Evolutionary conservation across 2,888 invertebrate genomes (phyloP), one percentile per base, ranked within the genome.

Genomic region (Drosophila paramelanica): DNA sequence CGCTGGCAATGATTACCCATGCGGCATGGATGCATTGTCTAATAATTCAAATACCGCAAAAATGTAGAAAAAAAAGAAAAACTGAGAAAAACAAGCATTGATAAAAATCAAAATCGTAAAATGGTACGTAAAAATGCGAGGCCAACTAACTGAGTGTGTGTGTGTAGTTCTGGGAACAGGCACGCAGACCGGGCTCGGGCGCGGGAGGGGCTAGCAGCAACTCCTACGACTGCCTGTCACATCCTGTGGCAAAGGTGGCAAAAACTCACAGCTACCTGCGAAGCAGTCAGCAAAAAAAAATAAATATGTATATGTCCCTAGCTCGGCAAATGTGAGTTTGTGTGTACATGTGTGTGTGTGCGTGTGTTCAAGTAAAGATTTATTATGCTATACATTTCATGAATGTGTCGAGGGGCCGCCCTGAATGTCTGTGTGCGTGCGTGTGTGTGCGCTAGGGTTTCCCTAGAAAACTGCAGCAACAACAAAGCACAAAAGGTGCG

Each of bases 301-400:
- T 31, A 61, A 61, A 59, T 31, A 27, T n/a, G 7, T 45, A 74
- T 77, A 68, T 76, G 82, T 81, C 82, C 81, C 67, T 76, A 43
- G 61, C 27, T 23, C 23, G 4, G 23, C 20, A 41, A 27, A 25
- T 43, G 42, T 42, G 42, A 31, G 52, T 52, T 45, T 31, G 25
- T 38, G 42, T 42, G 38, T 36, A 3, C 3, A 23, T 3, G 51
- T 52, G 31, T 53, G 14, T 27, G 38, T 20, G 27, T 43, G 49
- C 53, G 46, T 79, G 72, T 52, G 77, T 73, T 64, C 75, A 67
- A 65, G 81, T 81, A 87, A 81, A 89, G 85, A 89, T 85, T 89
- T 87, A 89, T 85, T 88, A 84, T 84, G 86, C 83, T 88, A 86
- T 88, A 84, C 83, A 88, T 84, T 88, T 84, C 88, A 88, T 84